Evolutionary conservation across 2,888 invertebrate species (phyloP), one percentile per base, ranked within the genome.

Genomic region (Oligia fasciuncula): DNA sequence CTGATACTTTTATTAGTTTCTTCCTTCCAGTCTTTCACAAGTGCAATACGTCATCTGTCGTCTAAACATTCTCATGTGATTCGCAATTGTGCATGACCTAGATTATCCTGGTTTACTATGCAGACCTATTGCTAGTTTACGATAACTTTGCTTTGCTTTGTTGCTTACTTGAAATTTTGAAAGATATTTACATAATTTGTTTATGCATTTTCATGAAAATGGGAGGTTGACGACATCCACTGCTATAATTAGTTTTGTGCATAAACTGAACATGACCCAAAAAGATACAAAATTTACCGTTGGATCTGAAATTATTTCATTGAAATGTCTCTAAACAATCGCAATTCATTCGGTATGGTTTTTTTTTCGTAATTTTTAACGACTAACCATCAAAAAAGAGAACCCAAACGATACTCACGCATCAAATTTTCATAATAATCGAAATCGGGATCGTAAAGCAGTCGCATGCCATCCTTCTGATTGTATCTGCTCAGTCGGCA

Each of bases 381-480:
- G 66, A 83, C 40, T 29, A 66, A 62, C 54, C 69, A 63, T 57
- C 23, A 68, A 84, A 73, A 87, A 83, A 72, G 73, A 71, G 29
- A 81, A 74, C n/a, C 73, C 51, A 84, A 80, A 78, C 65, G 76
- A 85, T 92, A 97, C 98, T 98, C 97, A 99, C 99, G 98, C 98
- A 99, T 98, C 74, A 99, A 97, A 96, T 99, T 99, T 95, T 99
- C 99, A 92, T 99, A 99, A 95, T 99, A 99, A 96, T 99, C 99
- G 94, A 98, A 99, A 94, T 99, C 99, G 4, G 98, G 98, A 94
- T 99, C 99, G 93, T 99, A 99, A 87, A 99, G 98, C 77, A 99
- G 98, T 83, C 99, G 97, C 97, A 98, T 98, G 67, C 98, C 98
- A 93, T 99, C 98, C 91, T 98, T 97, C 95, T 98, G 98, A 95